A percentile compares a stretch with the other conserved stretches of the same genome.
Conservation (phyloP, 2,797 vertebrate genomes). For the Spea hammondii region DNA sequence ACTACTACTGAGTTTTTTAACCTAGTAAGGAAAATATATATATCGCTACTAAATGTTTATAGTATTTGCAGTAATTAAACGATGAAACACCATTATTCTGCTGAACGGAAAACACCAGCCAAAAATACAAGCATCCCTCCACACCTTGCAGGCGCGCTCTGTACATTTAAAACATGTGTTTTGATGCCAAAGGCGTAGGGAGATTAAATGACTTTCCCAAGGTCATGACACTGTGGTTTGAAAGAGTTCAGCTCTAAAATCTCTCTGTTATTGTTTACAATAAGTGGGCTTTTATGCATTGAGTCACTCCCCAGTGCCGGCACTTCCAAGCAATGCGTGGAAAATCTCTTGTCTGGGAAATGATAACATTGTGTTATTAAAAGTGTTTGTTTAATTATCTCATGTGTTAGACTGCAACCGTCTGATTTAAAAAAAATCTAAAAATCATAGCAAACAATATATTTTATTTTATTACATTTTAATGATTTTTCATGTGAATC, state of each 20-base stretch:
- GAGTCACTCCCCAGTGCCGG: constrained; percentile 8
- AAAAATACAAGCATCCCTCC: constrained; percentile 4
- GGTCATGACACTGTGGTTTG: constrained; percentile 17
- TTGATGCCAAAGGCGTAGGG: constrained; percentile 37
- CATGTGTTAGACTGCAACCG: background rate
- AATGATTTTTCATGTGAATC: no score
- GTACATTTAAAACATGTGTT: constrained; percentile 14
- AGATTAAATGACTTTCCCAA: constrained; percentile 28
- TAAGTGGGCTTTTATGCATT: constrained; percentile 20
- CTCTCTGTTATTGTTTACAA: constrained; percentile 33
- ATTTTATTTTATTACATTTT: no score
- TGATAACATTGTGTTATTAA: background rate
- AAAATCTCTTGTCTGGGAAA: constrained; percentile 11
- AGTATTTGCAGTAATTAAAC: no score
- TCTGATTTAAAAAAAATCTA: no score
- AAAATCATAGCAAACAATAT: no score
- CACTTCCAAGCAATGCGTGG: constrained; percentile 2
- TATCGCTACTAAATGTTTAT: no score
- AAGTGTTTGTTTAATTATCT: constrained; percentile 11
- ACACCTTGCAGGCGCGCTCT: constrained; percentile 1
- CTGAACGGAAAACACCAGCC: background rate
- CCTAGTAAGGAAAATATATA: no score
- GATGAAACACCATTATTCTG: no score
- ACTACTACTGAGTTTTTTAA: no score
- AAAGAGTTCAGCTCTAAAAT: constrained; percentile 16